Evolutionary conservation across 2,113 vertebrate species (phyloP).

Genomic region (Ameiurus melas): DNA sequence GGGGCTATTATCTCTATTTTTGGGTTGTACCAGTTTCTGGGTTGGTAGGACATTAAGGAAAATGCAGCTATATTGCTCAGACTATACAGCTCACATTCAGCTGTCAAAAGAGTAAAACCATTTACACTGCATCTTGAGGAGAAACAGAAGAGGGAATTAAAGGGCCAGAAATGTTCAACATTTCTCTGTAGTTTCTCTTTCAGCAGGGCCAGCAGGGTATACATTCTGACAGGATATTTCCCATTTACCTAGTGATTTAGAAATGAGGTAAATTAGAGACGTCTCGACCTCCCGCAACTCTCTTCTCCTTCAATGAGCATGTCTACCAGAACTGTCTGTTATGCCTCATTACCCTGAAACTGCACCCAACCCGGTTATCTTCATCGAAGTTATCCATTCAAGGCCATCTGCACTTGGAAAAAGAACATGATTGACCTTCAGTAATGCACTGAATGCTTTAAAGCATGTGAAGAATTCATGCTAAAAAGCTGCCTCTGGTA

Average conservation of each 20-base stretch:
- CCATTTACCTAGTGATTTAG: constrained; percentile 8
- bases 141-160: constrained; percentile 10
- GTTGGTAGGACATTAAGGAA: neutral
- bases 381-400: constrained; percentile 23
- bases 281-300: constrained; percentile 4
- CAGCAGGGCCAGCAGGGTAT: neutral
- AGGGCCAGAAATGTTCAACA: neutral
- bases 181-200: neutral
- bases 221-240: constrained; percentile 19
- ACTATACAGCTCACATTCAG: neutral
- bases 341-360: constrained; percentile 26
- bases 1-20: neutral
- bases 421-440: constrained; percentile 63
- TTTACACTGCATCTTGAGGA: neutral
- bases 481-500: constrained; percentile 51
- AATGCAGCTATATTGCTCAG: neutral
- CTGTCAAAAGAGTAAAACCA: neutral
- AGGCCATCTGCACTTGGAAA: constrained; percentile 52
- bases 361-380: constrained; percentile 1
- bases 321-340: constrained; percentile 11
- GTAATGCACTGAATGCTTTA: constrained; percentile 73
- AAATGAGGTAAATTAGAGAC: constrained; percentile 45
- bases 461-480: constrained; percentile 69
- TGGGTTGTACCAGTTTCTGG: neutral
- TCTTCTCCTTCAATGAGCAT: constrained; percentile 45